Evolutionary conservation across 2,113 vertebrate species (phyloP).

Genomic region (Melanerpes aurifrons): DNA sequence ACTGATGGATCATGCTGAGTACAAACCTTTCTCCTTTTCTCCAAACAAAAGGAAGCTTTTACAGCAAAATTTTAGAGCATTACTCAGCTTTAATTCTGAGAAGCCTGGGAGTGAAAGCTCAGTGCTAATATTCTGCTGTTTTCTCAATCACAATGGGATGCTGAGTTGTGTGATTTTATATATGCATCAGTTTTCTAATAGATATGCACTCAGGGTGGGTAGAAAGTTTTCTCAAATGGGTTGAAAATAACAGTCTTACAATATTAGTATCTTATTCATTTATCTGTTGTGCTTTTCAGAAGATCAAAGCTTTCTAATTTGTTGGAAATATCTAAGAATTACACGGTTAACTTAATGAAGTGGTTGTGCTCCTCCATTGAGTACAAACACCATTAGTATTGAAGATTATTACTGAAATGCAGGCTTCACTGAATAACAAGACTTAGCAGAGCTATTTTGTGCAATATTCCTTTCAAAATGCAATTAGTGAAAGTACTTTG

Average conservation of each 20-base stretch:
- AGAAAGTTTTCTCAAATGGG: background rate
- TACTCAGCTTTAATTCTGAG: background rate
- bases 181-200: background rate
- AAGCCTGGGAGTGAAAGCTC: background rate
- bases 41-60: background rate
- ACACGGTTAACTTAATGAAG: conserved; percentile 3
- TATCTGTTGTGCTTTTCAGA: background rate
- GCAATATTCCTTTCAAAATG: background rate
- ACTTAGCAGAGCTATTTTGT: background rate
- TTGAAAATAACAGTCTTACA: background rate
- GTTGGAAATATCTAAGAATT: conserved; percentile 11
- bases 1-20: background rate
- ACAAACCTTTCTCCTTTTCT: background rate
- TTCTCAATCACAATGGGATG: background rate
- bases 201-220: background rate
- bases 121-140: background rate
- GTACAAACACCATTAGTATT: background rate
- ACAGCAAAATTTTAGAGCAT: background rate
- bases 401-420: conserved; percentile 5
- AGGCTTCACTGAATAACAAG: conserved; percentile 4
- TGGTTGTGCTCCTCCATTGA: background rate
- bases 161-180: background rate
- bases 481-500: conserved; percentile 7
- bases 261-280: background rate
- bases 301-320: conserved; percentile 23